Evolutionary conservation across 2,888 invertebrate genomes (phyloP).

Genomic region (Eledone cirrhosa): DNA sequence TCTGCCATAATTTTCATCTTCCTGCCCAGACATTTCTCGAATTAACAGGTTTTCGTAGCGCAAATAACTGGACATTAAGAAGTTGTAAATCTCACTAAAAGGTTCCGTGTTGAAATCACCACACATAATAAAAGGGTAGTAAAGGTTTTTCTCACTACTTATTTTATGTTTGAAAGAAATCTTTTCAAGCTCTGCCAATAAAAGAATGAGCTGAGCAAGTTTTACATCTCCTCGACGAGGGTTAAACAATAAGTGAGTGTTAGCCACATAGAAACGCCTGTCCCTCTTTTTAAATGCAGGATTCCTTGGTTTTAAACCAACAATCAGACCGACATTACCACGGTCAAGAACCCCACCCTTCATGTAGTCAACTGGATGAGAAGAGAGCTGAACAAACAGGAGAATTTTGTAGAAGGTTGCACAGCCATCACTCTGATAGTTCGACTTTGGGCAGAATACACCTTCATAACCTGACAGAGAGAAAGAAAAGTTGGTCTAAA

Average conservation of each 20-base stretch:
- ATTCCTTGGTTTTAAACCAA: constrained; percentile 72
- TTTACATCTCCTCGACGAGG: constrained; percentile 88
- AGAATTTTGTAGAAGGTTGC: constrained; percentile 82
- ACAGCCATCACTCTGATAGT: constrained; percentile 83
- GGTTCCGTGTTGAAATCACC: constrained; percentile 94
- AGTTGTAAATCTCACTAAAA: constrained; percentile 76
- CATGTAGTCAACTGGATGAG: constrained; percentile 77
- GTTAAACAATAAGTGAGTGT: constrained; percentile 94
- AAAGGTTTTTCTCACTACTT: constrained; percentile 59
- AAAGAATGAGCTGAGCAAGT: constrained; percentile 84
- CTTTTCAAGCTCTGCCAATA: constrained; percentile 86
- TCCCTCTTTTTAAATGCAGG: constrained; percentile 29
- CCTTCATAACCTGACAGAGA: constrained; percentile 75
- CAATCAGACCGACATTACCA: constrained; percentile 87
- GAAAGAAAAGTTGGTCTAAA: no score
- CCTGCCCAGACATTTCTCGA: constrained; percentile 65
- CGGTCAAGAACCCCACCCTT: constrained; percentile 76
- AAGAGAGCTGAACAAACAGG: constrained; percentile 75
- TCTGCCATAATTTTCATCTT: constrained; percentile 45
- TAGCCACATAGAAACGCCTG: constrained; percentile 78
- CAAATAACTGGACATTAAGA: constrained; percentile 76
- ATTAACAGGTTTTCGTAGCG: constrained; percentile 58
- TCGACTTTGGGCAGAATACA: constrained; percentile 83
- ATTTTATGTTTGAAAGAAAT: constrained; percentile 67
- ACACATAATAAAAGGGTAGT: constrained; percentile 83